Conservation (phyloP, 35 echinoderm and acorn worm genomes). For the Stichopus chloronotus region DNA sequence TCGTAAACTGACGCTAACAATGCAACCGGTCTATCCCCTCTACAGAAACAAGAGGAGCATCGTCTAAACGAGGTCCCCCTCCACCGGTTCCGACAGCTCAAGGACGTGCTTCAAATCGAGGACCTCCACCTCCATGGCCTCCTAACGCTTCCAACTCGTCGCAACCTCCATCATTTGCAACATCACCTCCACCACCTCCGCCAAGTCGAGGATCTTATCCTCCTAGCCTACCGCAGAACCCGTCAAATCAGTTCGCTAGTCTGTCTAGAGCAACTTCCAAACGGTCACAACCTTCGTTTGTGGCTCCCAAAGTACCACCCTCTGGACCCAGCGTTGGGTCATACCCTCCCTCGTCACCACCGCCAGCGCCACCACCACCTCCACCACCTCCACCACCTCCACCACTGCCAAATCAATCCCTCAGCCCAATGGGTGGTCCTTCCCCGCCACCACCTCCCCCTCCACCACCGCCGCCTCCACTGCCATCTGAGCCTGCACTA, state of each 20-base stretch:
- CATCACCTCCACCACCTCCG: slow-evolving; percentile 21
- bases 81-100: slow-evolving; percentile 20
- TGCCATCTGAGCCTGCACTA: not conserved
- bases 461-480: slow-evolving; percentile 2
- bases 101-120: not conserved
- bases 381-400: not conserved
- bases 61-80: slow-evolving; percentile 15
- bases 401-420: not conserved
- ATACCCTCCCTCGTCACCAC: too few species aligned
- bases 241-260: not conserved
- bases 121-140: slow-evolving; percentile 1
- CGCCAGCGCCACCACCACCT: not conserved
- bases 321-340: not conserved
- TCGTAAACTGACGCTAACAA: too few species aligned
- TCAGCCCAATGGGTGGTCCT: not conserved
- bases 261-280: not conserved
- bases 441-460: not conserved
- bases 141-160: not conserved
- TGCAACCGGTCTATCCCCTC: too few species aligned
- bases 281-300: slow-evolving; percentile 2
- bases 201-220: not conserved
- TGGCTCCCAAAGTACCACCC: not conserved
- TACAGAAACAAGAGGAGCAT: not conserved
- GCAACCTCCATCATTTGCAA: not conserved
- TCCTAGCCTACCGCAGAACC: not conserved